A percentile compares a stretch with the other conserved stretches of the same genome.
Conservation (phyloP, 2,888 invertebrate genomes). For the Cantharis rufa region DNA sequence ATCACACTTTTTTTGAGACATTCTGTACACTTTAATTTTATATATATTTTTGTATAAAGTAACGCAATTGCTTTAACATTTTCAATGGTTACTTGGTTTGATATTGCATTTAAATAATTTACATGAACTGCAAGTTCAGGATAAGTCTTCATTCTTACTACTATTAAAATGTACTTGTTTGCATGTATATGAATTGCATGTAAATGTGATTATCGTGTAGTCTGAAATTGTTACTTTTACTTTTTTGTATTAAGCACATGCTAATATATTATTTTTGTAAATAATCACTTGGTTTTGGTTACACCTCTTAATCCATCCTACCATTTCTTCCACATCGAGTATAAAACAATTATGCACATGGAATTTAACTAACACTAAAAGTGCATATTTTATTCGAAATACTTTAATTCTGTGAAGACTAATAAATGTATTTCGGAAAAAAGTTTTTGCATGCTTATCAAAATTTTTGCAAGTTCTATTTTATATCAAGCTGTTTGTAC, state of each 20-base stretch:
- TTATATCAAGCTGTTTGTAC: not conserved
- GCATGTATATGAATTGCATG: constrained; percentile 36
- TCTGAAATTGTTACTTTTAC: constrained; percentile 18
- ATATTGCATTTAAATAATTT: not conserved
- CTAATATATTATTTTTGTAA: constrained; percentile 42
- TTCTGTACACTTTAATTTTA: not conserved
- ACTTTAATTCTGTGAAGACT: not conserved
- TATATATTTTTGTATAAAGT: not conserved
- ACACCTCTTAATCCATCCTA: constrained; percentile 21
- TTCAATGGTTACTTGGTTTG: not conserved
- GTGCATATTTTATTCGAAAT: not conserved
- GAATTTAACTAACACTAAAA: not conserved
- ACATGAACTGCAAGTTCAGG: not conserved
- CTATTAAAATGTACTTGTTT: constrained; percentile 12
- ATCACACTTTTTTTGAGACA: not conserved
- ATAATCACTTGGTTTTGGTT: constrained; percentile 41
- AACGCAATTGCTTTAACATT: not conserved
- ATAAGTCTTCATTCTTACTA: not conserved
- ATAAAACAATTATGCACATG: not conserved
- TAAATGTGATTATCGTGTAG: constrained; percentile 35
- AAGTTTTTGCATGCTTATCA: not conserved
- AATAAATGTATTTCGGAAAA: not conserved
- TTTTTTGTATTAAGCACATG: constrained; percentile 22
- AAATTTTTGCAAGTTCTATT: not conserved
- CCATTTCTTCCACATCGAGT: constrained; percentile 4